Conservation (phyloP, 1,140 invertebrate genomes). For the Argopecten irradians region DNA sequence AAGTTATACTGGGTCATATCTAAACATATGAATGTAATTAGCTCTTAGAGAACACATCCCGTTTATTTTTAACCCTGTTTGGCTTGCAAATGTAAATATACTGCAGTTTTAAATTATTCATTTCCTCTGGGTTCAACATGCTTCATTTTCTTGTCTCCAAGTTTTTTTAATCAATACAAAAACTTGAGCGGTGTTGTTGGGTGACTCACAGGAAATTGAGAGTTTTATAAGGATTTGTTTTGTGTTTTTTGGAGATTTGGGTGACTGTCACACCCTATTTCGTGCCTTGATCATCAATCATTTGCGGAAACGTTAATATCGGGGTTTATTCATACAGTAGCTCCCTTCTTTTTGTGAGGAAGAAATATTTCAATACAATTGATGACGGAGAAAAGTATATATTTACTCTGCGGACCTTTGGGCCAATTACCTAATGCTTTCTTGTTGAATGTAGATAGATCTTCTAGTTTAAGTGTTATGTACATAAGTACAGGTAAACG, state of each 20-base stretch:
- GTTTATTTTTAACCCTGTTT: not conserved
- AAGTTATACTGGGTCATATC: not conserved
- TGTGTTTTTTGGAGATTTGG: not conserved
- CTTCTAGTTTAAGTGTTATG: not conserved
- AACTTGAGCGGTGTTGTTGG: not conserved
- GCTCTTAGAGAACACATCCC: not conserved
- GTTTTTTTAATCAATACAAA: constrained; percentile 5
- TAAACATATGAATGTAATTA: constrained; percentile 1
- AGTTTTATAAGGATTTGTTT: not conserved
- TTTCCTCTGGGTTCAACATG: not conserved
- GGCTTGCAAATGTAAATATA: not conserved
- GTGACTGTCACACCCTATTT: not conserved
- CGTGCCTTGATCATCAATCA: not conserved
- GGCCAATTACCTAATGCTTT: constrained; percentile 21
- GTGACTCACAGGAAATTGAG: not conserved
- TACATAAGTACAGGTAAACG: constrained; percentile 9
- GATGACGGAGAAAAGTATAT: constrained; percentile 7
- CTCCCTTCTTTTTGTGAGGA: not conserved
- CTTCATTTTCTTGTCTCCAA: constrained; percentile 21
- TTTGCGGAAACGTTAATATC: not conserved
- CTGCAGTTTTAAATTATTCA: not conserved
- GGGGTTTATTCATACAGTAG: not conserved
- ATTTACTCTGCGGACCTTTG: not conserved
- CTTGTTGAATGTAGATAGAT: not conserved
- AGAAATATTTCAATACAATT: not conserved